Percentiles rank a stretch among this genome's conserved stretches.
Evolutionary conservation across 1,140 invertebrate species (phyloP).

Genomic region (Cyrtorhinus lividipennis): DNA sequence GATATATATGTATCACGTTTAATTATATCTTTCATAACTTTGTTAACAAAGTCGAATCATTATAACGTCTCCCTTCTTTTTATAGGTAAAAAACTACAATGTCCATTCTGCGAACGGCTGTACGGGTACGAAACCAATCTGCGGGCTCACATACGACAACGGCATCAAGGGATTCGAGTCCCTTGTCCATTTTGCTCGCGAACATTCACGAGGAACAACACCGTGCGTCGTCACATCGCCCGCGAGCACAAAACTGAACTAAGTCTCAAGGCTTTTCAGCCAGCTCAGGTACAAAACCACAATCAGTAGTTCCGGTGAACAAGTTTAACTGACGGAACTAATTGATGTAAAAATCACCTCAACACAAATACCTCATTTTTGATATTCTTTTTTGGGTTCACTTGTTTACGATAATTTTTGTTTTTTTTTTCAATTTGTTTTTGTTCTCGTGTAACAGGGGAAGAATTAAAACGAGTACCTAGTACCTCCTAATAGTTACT

Average conservation of each 20-base stretch:
- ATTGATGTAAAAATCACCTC: slow-evolving; percentile 15
- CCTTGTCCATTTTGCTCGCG: slow-evolving; percentile 74
- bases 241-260: slow-evolving; percentile 68
- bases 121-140: slow-evolving; percentile 87
- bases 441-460: neutral
- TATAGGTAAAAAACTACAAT: slow-evolving; percentile 76
- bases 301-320: slow-evolving; percentile 25
- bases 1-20: no score
- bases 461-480: slow-evolving; percentile 10
- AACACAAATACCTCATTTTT: slow-evolving; percentile 25
- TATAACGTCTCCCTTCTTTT: slow-evolving; percentile 18
- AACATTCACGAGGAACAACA: slow-evolving; percentile 86
- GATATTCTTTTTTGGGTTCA: slow-evolving; percentile 21
- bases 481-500: slow-evolving; percentile 15
- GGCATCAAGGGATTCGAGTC: slow-evolving; percentile 77
- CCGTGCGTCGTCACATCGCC: slow-evolving; percentile 70
- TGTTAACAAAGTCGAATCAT: no score
- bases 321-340: neutral
- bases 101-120: slow-evolving; percentile 78
- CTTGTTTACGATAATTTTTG: slow-evolving; percentile 18
- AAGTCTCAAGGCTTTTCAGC: slow-evolving; percentile 48
- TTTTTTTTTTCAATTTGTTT: slow-evolving; percentile 2
- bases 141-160: slow-evolving; percentile 73
- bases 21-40: no score
- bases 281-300: slow-evolving; percentile 28